Conservation (phyloP, 2,888 invertebrate genomes). For the Melinaea menophilus region DNA sequence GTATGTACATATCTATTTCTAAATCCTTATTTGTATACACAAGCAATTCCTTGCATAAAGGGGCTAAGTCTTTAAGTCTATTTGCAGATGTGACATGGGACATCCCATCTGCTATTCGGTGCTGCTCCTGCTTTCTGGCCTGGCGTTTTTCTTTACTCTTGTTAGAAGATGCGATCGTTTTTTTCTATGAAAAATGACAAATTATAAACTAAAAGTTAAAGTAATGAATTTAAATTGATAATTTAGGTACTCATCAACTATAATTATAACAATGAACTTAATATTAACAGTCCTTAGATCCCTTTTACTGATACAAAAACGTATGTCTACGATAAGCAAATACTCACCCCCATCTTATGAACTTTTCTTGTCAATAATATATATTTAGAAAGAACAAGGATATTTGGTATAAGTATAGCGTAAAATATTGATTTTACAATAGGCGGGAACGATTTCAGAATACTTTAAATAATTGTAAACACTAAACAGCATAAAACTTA, state of each 20-base stretch:
- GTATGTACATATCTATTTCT: conserved; percentile 79
- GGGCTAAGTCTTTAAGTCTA: conserved; percentile 76
- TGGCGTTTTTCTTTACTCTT: conserved; percentile 81
- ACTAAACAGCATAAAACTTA: too few species aligned
- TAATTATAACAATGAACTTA: too few species aligned
- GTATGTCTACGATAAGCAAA: background rate
- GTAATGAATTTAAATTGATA: background rate
- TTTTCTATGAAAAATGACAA: conserved; percentile 57
- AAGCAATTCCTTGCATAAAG: conserved; percentile 78
- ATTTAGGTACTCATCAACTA: background rate
- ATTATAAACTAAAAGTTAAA: background rate
- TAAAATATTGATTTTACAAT: background rate
- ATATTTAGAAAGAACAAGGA: background rate
- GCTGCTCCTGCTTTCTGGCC: conserved; percentile 79
- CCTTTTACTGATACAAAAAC: too few species aligned
- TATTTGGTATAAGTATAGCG: background rate
- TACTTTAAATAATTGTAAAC: background rate
- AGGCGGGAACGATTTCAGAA: background rate
- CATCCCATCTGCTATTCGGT: conserved; percentile 78
- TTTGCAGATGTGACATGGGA: conserved; percentile 80
- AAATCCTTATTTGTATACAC: conserved; percentile 80
- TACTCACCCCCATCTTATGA: conserved; percentile 1
- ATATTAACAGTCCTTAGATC: too few species aligned
- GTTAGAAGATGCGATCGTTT: conserved; percentile 56
- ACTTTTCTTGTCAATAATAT: background rate